phyloP scores from a whole-genome alignment of 2,113 vertebrate genomes.

The Sturnus vulgaris region DNA sequence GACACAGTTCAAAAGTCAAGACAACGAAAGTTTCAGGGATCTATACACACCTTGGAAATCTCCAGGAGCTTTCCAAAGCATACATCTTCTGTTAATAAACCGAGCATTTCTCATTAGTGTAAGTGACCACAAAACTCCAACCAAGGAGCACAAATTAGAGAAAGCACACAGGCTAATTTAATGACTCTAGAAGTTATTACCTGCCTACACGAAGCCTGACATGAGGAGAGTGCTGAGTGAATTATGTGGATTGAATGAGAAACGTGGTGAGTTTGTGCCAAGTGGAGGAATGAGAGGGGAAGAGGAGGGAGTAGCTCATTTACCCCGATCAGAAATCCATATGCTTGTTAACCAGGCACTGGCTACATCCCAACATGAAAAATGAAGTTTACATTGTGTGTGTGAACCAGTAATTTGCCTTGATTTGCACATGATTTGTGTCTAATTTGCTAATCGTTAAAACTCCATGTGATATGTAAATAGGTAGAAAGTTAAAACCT shows the following conservation, averaged over 20 bases:
- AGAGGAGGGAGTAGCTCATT: constrained; percentile 16
- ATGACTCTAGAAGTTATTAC: constrained; percentile 52
- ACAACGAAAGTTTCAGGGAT: background rate
- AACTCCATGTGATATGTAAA: constrained; percentile 46
- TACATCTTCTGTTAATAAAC: constrained; percentile 9
- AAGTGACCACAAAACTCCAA: constrained; percentile 37
- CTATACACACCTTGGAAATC: background rate
- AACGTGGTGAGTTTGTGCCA: background rate
- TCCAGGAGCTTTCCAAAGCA: background rate
- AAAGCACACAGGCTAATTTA: constrained; percentile 43
- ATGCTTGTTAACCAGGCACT: constrained; percentile 41
- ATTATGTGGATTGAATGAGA: constrained; percentile 22
- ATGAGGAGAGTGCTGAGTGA: constrained; percentile 31
- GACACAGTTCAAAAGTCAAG: background rate
- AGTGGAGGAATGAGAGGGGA: background rate
- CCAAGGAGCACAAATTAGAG: constrained; percentile 38
- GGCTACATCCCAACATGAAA: constrained; percentile 46
- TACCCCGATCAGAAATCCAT: constrained; percentile 61
- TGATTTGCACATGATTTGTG: constrained; percentile 65
- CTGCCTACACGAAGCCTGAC: background rate
- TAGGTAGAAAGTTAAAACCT: background rate
- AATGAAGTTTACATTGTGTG: constrained; percentile 52
- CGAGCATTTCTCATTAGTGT: constrained; percentile 1
- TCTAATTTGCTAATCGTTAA: constrained; percentile 57
- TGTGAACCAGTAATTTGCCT: constrained; percentile 58